Percentiles rank a stretch among this genome's conserved stretches.
These are phyloP conservation scores for Numenius arquata DNA, from an alignment of 2,113 vertebrate genomes.

Conservation along the genomic window DNA sequence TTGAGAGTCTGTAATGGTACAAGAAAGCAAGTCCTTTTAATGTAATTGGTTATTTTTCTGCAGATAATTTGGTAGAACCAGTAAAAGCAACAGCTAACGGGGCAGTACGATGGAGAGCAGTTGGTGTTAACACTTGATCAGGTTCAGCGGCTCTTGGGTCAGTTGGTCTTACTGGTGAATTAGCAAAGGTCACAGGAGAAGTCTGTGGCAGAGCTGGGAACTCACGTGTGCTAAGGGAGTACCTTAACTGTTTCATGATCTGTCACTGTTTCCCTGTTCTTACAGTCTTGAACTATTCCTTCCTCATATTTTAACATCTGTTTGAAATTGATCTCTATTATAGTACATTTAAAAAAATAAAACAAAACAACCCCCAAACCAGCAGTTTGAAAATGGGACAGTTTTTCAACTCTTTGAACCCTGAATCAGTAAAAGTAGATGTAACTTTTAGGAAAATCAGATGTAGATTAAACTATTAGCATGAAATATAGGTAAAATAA, in stretches of 20 bases:
- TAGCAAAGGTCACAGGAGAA: not conserved
- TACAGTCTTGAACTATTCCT: not conserved
- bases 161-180: not conserved
- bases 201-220: not conserved
- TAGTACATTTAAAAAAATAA: not conserved
- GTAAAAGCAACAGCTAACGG: not conserved
- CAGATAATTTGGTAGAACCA: not conserved
- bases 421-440: not conserved
- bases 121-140: not conserved
- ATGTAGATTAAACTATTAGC: not conserved
- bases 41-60: not conserved
- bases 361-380: not conserved
- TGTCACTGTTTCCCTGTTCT: not conserved
- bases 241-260: not conserved
- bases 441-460: not conserved
- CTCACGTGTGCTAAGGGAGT: not conserved
- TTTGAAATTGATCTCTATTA: not conserved
- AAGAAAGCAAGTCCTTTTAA: not conserved
- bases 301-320: not conserved
- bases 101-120: not conserved
- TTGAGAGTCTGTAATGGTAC: not conserved
- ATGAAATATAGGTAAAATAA: not conserved
- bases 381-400: not conserved
- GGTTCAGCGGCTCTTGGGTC: not conserved
- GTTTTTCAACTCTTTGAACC: not conserved